These are phyloP conservation scores for Sebastes itinus DNA, from an alignment of 2,797 vertebrate species.

Conservation along the genomic window DNA sequence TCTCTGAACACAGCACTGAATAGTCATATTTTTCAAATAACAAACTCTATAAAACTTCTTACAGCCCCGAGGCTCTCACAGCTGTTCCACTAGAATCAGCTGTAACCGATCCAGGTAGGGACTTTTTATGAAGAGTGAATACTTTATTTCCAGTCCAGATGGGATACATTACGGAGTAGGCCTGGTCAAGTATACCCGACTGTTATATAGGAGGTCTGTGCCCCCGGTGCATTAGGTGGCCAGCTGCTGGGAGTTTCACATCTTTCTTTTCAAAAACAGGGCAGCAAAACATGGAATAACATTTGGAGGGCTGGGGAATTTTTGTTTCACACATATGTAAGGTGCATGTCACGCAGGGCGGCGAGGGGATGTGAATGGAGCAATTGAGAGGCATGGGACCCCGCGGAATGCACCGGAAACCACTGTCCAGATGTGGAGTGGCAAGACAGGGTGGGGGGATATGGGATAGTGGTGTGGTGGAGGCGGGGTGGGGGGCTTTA, in stretches of 20 bases:
- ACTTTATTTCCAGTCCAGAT: conserved; percentile 70
- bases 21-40: conserved; percentile 48
- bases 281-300: conserved; percentile 50
- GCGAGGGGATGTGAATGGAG: conserved; percentile 63
- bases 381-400: conserved; percentile 56
- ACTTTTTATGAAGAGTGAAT: conserved; percentile 50
- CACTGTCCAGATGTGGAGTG: conserved; percentile 79
- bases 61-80: conserved; percentile 42
- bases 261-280: conserved; percentile 37
- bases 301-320: conserved; percentile 39
- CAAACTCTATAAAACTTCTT: conserved; percentile 28
- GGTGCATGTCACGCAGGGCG: conserved; percentile 59
- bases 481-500: conserved; percentile 34
- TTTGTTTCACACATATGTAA: conserved; percentile 66
- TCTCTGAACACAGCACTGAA: conserved; percentile 20
- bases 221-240: conserved; percentile 27
- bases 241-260: conserved; percentile 59
- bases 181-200: conserved; percentile 21
- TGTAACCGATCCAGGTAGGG: conserved; percentile 54
- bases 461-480: conserved; percentile 64
- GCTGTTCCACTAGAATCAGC: conserved; percentile 54
- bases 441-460: conserved; percentile 63
- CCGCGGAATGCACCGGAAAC: conserved; percentile 66
- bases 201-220: conserved; percentile 30
- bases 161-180: conserved; percentile 59